Conservation (phyloP, 2,888 invertebrate genomes). For the Oegoconia quadripuncta region DNA sequence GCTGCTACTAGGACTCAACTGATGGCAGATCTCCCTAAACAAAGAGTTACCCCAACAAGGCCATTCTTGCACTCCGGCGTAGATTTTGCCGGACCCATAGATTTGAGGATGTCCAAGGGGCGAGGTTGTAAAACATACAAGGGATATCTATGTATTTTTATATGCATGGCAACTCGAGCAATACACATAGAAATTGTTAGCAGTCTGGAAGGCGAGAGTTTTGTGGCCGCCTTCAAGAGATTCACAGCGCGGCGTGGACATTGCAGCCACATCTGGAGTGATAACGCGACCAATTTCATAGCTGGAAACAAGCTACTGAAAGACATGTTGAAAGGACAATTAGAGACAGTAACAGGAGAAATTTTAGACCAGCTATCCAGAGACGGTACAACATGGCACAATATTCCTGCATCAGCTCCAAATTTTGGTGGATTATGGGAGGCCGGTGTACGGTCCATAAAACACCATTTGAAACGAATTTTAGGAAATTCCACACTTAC, state of each 20-base stretch:
- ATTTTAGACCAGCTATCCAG: conserved; percentile 5
- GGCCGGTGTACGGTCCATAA: too few relatives aligned
- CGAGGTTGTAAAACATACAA: conserved; percentile 17
- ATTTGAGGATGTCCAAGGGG: conserved; percentile 16
- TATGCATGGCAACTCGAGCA: conserved; percentile 22
- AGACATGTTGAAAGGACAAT: too few relatives aligned
- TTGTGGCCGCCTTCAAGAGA: too few relatives aligned
- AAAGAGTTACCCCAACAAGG: conserved; percentile 2
- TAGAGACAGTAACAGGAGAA: background rate
- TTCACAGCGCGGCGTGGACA: too few relatives aligned
- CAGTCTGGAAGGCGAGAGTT: conserved; percentile 17
- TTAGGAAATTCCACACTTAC: too few relatives aligned
- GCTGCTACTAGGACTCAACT: conserved; percentile 1
- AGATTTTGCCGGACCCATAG: conserved; percentile 21
- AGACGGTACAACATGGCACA: conserved; percentile 15
- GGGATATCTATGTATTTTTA: conserved; percentile 19
- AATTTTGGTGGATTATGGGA: conserved; percentile 25
- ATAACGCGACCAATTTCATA: too few relatives aligned
- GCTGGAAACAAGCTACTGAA: background rate
- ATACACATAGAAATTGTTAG: conserved; percentile 23
- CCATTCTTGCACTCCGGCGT: conserved; percentile 15
- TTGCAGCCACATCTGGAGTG: too few relatives aligned
- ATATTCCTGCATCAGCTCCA: conserved; percentile 20
- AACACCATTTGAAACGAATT: too few relatives aligned
- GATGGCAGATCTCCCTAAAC: conserved; percentile 10